Conservation (phyloP, 53 echinoderm and acorn worm species). For the Zoroaster sp. region DNA sequence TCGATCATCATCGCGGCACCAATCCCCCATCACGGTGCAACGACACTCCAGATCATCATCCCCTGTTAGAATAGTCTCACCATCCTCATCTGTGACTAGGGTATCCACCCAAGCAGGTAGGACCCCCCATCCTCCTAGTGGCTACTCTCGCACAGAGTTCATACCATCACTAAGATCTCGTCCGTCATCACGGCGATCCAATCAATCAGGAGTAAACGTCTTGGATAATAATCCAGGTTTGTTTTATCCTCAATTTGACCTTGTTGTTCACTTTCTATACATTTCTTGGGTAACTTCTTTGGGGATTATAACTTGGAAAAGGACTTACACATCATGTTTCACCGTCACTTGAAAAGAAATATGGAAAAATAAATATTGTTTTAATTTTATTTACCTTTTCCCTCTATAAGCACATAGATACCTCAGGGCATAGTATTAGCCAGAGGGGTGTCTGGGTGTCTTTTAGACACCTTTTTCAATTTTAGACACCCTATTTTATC, state of each 20-base stretch:
- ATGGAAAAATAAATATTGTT: no score
- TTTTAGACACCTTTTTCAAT: no score
- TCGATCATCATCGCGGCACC: conserved; percentile 9
- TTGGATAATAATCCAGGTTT: background rate
- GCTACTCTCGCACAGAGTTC: background rate
- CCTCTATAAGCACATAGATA: no score
- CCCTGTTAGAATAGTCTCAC: background rate
- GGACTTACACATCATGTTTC: no score
- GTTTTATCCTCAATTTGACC: background rate
- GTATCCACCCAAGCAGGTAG: background rate
- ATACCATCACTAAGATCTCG: background rate
- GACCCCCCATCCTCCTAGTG: conserved; percentile 13
- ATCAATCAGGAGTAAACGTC: background rate
- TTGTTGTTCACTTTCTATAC: no score
- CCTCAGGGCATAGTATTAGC: no score
- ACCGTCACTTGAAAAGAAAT: no score
- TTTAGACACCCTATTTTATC: no score
- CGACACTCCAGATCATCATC: background rate
- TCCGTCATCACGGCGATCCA: background rate
- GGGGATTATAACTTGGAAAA: no score
- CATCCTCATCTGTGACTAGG: background rate
- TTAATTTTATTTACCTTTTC: no score
- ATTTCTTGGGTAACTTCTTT: no score
- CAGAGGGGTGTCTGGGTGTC: no score
- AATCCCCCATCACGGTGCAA: conserved; percentile 3